These are phyloP conservation scores for Caenorhabditis sp. DNA, from an alignment of 2,888 invertebrate species.

Conservation along the genomic window DNA sequence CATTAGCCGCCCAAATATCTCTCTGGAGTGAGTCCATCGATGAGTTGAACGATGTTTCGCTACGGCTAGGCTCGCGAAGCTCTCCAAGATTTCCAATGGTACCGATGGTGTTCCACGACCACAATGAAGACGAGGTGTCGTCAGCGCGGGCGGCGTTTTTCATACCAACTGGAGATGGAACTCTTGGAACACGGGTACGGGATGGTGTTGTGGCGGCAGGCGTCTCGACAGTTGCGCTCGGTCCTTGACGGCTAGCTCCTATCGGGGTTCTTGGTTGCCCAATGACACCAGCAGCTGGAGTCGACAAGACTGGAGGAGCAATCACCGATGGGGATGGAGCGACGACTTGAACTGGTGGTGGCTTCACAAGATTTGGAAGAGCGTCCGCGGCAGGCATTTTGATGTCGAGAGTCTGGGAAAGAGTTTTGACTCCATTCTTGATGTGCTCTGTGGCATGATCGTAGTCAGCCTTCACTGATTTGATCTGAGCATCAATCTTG, in stretches of 20 bases:
- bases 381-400: conserved; percentile 57
- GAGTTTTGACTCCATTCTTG: conserved; percentile 64
- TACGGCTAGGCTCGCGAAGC: conserved; percentile 40
- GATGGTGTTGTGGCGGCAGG: conserved; percentile 47
- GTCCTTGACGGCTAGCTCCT: conserved; percentile 24
- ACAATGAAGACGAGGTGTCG: conserved; percentile 49
- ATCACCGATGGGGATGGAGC: conserved; percentile 66
- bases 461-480: conserved; percentile 61
- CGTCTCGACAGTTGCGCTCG: conserved; percentile 10
- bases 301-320: conserved; percentile 54
- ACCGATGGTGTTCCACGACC: conserved; percentile 66
- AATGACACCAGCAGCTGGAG: conserved; percentile 69
- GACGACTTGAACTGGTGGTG: conserved; percentile 73
- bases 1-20: conserved; percentile 62
- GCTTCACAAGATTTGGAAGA: conserved; percentile 71
- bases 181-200: conserved; percentile 35
- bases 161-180: conserved; percentile 41
- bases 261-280: conserved; percentile 68
- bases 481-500: conserved; percentile 58
- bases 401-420: conserved; percentile 61
- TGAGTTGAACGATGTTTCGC: conserved; percentile 28
- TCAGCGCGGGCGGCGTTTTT: conserved; percentile 9
- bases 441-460: conserved; percentile 67
- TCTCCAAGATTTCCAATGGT: conserved; percentile 59
- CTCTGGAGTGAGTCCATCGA: conserved; percentile 51